Percentiles rank a stretch among this genome's conserved stretches.
These are phyloP conservation scores for Pogonomyrmex californicus DNA, from an alignment of 1,140 invertebrate genomes.

Conservation along the genomic window DNA sequence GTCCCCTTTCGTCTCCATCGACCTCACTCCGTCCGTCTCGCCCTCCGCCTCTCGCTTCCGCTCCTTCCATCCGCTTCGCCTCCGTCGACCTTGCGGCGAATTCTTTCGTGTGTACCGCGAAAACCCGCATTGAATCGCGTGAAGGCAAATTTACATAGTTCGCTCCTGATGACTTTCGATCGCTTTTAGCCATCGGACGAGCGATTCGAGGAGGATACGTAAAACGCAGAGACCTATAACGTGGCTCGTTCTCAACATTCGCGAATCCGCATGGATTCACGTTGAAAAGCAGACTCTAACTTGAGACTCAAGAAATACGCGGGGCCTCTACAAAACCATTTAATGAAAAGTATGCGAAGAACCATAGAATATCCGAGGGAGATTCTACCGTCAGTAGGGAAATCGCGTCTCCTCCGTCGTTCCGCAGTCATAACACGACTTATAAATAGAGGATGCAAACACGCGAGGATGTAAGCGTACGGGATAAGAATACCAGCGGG, in stretches of 20 bases:
- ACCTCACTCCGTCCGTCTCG: conserved; percentile 65
- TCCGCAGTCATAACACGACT: conserved; percentile 16
- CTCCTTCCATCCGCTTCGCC: conserved; percentile 50
- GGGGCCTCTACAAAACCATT: background rate
- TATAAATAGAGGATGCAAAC: conserved; percentile 36
- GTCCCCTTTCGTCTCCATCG: conserved; percentile 67
- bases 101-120: conserved; percentile 63
- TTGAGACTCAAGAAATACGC: background rate
- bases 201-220: background rate
- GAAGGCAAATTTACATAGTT: conserved; percentile 16
- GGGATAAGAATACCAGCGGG: conserved; percentile 26
- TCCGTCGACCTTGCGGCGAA: conserved; percentile 64
- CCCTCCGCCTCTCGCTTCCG: conserved; percentile 44
- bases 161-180: background rate
- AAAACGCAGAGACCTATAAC: background rate
- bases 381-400: background rate
- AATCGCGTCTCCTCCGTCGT: conserved; percentile 12
- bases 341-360: background rate
- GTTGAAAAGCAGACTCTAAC: background rate
- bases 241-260: background rate
- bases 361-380: background rate
- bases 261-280: background rate
- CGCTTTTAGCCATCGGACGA: background rate
- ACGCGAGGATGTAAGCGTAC: background rate
- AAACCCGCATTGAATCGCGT: conserved; percentile 54